These are phyloP conservation scores for Coturnix japonica DNA, from an alignment of 2,113 vertebrate genomes.

Conservation along the genomic window DNA sequence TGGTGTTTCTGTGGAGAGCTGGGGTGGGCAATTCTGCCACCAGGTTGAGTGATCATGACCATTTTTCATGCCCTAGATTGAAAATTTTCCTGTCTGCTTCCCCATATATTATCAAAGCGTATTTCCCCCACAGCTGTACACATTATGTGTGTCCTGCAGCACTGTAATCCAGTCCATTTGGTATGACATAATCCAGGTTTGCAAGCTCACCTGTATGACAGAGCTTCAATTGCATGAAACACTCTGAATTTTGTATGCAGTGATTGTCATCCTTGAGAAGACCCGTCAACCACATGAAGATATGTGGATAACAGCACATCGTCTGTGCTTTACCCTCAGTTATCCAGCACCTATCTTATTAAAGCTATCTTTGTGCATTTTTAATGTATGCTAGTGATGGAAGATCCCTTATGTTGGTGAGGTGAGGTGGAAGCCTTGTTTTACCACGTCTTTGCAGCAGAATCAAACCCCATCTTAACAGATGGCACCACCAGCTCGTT, in stretches of 20 bases:
- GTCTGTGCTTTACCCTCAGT: neutral
- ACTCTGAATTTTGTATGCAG: neutral
- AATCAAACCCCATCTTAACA: conserved; percentile 12
- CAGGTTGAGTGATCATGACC: neutral
- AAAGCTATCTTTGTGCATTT: neutral
- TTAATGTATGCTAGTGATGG: neutral
- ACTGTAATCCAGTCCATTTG: neutral
- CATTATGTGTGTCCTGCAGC: neutral
- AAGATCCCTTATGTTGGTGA: neutral
- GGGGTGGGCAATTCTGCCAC: neutral
- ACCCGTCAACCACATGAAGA: neutral
- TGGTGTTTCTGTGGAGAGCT: neutral
- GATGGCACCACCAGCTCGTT: conserved; percentile 15
- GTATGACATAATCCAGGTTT: neutral
- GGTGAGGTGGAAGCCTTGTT: neutral
- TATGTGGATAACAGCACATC: neutral
- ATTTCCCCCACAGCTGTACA: neutral
- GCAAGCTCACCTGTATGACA: neutral
- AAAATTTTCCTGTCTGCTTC: neutral
- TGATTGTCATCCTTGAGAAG: neutral
- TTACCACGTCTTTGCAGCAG: neutral
- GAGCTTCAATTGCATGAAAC: neutral
- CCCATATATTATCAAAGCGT: accelerated
- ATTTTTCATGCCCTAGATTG: neutral
- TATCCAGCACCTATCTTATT: neutral